A percentile compares a stretch with the other conserved stretches of the same genome.
Conservation (phyloP, 1,140 invertebrate species). For the Leptopilina clavipes region DNA sequence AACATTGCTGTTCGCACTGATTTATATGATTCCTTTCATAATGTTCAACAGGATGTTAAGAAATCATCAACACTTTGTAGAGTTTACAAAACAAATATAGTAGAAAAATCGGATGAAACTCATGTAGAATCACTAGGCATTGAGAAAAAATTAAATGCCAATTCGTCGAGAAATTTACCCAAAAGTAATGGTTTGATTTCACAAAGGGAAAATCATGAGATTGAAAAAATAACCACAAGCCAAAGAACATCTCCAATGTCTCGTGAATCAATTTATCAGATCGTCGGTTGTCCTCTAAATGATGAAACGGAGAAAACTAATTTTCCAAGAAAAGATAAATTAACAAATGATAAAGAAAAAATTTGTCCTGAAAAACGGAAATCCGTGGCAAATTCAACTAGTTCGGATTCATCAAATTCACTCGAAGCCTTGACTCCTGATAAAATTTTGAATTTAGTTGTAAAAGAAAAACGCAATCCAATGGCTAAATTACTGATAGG, state of each 20-base stretch:
- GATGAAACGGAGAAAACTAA: slow-evolving; percentile 27
- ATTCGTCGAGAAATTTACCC: background rate
- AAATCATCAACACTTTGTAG: slow-evolving; percentile 54
- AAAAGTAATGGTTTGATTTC: background rate
- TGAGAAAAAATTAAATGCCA: background rate
- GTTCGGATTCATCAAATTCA: slow-evolving; percentile 37
- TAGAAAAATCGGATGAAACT: background rate
- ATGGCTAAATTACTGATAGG: slow-evolving; percentile 69
- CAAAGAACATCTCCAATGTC: background rate
- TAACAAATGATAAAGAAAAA: background rate
- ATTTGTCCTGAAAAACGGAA: slow-evolving; percentile 4
- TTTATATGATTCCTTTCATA: slow-evolving; percentile 65
- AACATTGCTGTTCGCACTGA: slow-evolving; percentile 70
- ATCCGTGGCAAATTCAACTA: slow-evolving; percentile 9
- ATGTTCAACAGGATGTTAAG: slow-evolving; percentile 56
- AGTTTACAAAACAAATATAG: slow-evolving; percentile 46
- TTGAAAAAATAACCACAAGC: background rate
- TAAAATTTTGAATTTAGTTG: slow-evolving; percentile 65
- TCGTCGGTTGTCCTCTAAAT: background rate
- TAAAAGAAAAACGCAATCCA: slow-evolving; percentile 65
- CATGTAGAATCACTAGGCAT: slow-evolving; percentile 33
- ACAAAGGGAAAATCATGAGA: background rate
- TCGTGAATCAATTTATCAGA: slow-evolving; percentile 21
- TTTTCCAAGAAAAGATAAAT: background rate
- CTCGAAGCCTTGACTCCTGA: slow-evolving; percentile 65